phyloP scores from a whole-genome alignment of 2,113 vertebrate species.

The Verasper variegatus region DNA sequence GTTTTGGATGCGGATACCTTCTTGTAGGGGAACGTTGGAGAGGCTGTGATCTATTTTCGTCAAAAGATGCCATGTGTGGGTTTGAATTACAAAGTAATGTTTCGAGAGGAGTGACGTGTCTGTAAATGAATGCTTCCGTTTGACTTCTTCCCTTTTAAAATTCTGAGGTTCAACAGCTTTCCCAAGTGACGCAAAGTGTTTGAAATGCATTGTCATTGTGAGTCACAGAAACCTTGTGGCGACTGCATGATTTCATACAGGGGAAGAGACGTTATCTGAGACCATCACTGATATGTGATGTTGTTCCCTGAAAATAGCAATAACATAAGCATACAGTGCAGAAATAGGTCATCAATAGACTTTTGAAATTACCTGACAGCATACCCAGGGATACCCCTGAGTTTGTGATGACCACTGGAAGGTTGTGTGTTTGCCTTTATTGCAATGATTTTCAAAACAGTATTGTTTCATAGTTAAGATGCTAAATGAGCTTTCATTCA shows the following conservation, averaged over 20 bases:
- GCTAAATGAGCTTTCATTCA: conserved; percentile 11
- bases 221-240: conserved; percentile 2
- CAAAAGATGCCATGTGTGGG: conserved; percentile 26
- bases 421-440: conserved; percentile 45
- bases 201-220: conserved; percentile 10
- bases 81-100: conserved; percentile 39
- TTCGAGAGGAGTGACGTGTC: conserved; percentile 14
- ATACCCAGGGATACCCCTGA: conserved; percentile 19
- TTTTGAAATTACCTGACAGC: conserved; percentile 17
- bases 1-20: conserved; percentile 3
- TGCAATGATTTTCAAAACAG: conserved; percentile 24
- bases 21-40: conserved; percentile 20
- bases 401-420: conserved; percentile 66
- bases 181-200: conserved; percentile 10
- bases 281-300: not conserved
- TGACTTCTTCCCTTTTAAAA: conserved; percentile 34
- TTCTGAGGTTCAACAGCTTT: conserved; percentile 22
- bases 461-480: conserved; percentile 16
- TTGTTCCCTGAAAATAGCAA: conserved; percentile 7
- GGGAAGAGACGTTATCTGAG: conserved; percentile 9
- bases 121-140: conserved; percentile 65
- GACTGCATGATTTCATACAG: conserved; percentile 12
- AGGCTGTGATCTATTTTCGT: conserved; percentile 12
- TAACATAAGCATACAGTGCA: not conserved
- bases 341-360: not conserved